A percentile compares a stretch with the other conserved stretches of the same genome.
phyloP scores from a whole-genome alignment of 2,888 invertebrate species.

The Leucophenga montana region DNA sequence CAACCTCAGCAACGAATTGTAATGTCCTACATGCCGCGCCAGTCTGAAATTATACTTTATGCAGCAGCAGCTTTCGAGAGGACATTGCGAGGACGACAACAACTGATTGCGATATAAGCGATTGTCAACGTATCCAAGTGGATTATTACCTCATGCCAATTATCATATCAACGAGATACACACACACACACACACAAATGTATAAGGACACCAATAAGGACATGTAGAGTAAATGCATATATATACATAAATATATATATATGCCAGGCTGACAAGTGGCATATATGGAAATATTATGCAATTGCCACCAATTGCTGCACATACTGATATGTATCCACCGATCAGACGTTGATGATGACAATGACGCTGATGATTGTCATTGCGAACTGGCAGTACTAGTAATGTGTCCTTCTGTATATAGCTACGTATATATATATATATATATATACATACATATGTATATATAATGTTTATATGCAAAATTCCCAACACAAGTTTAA shows the following conservation, averaged over 20 bases:
- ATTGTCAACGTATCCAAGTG: slow-evolving; percentile 68
- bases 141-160: slow-evolving; percentile 69
- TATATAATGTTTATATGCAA: slow-evolving; percentile 51
- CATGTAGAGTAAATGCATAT: slow-evolving; percentile 35
- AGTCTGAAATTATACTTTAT: slow-evolving; percentile 63
- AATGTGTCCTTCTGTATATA: slow-evolving; percentile 20
- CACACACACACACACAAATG: slow-evolving; percentile 39
- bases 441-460: too few relatives aligned
- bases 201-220: slow-evolving; percentile 33
- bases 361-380: slow-evolving; percentile 1
- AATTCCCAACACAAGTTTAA: slow-evolving; percentile 67
- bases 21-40: slow-evolving; percentile 19
- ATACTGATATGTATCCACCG: slow-evolving; percentile 18
- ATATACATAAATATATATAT: slow-evolving; percentile 26
- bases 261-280: slow-evolving; percentile 51
- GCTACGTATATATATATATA: too few relatives aligned
- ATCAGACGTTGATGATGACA: slow-evolving; percentile 62
- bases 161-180: slow-evolving; percentile 67
- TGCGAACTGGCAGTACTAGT: neutral
- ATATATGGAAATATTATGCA: slow-evolving; percentile 36
- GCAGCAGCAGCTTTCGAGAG: slow-evolving; percentile 32
- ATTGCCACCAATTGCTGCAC: slow-evolving; percentile 42
- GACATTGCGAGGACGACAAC: slow-evolving; percentile 30
- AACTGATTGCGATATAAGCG: slow-evolving; percentile 67
- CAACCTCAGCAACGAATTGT: slow-evolving; percentile 14